Evolutionary conservation across 1,140 invertebrate species (phyloP), one percentile per base, ranked within the genome.

Genomic region (Melanaphis sacchari): DNA sequence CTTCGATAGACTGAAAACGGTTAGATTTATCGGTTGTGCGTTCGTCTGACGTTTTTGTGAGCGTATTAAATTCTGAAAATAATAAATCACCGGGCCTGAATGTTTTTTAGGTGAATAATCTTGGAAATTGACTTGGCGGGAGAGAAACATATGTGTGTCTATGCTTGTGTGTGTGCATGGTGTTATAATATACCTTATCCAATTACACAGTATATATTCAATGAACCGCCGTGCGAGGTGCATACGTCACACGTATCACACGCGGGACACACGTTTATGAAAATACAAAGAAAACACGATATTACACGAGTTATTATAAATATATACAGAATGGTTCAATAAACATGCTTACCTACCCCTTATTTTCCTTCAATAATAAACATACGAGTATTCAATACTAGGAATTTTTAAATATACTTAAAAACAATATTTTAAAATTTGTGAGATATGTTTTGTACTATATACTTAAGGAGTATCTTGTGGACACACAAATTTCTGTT

Each of bases 41-140:
- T 90, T 43, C 52, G 89, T 66, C 89, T 90, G 89, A 90, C 89
- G 52, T 90, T 90, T 90, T 90, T 90, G 52, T 90, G 89, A 90
- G 89, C 89, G 89, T 90, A 90, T 66, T 90, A 90, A 90, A 90
- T 90, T 66, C 24, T 38, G 38, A 59, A 90, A 90, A 90, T 43
- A 90, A 90, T 90, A 90, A 90, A 90, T 90, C 89, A 90, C 38
- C 5, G n/a, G 89, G 52, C 54, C 41, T 7, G 89, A 90, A 90
- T 41, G 89, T 59, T 36, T 90, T 90, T 90, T 90, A 66, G 89
- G 52, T 90, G 89, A 90, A 90, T 90, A 90, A 90, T 90, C 52
- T 90, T 90, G 66, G 89, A 90, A 90, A 90, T 90, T 66, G 89
- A 90, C 89, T 90, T 59, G 41, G 41, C 52, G 89, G 31, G 52